Evolutionary conservation across 2,888 invertebrate species (phyloP), one percentile per base, ranked within the genome.

Genomic region (Agonopterix arenella): DNA sequence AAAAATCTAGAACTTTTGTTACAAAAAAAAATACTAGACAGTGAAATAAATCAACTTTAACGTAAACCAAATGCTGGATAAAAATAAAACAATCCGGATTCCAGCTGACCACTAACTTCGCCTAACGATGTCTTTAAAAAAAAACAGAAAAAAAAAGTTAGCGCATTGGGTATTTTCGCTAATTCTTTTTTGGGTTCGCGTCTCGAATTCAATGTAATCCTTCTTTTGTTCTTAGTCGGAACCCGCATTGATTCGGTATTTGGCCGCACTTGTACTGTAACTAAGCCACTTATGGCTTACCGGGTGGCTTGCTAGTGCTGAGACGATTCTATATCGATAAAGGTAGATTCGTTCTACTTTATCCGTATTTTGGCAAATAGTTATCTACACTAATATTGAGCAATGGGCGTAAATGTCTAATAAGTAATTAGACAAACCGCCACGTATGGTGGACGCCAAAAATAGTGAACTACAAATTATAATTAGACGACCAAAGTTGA

Each of bases 241-340:
- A 59, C 80, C 80, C 82, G 83, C 81, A 83, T 83, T 73, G 73
- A 71, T 64, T 70, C 74, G 73, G 72, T 77, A 76, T 84, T 85
- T 84, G 82, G 60, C 73, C 74, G 75, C 70, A 68, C 77, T 78
- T 73, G 74, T 70, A 69, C 61, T 70, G 78, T 84, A 86, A 86
- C 85, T 84, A 86, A 86, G 82, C 84, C 84, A 86, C 84, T 86
- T 85, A 84, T 64, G 73, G 76, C 66, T 73, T 68, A 70, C 70
- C 60, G 66, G 64, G 62, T 52, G 52, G 46, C 36, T 40, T 18
- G 43, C 46, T 68, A 73, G 70, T 50, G 74, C 47, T 54, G 70
- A 51, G 60, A 47, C 18, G 0, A 11, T 40, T 10, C 40, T 43
- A 1, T 11, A 11, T 43, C 43, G 43, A 43, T 40, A 40, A 40